A percentile compares a stretch with the other conserved stretches of the same genome.
Evolutionary conservation across 2,888 invertebrate genomes (phyloP).

Genomic region (Apocheima hispidaria): DNA sequence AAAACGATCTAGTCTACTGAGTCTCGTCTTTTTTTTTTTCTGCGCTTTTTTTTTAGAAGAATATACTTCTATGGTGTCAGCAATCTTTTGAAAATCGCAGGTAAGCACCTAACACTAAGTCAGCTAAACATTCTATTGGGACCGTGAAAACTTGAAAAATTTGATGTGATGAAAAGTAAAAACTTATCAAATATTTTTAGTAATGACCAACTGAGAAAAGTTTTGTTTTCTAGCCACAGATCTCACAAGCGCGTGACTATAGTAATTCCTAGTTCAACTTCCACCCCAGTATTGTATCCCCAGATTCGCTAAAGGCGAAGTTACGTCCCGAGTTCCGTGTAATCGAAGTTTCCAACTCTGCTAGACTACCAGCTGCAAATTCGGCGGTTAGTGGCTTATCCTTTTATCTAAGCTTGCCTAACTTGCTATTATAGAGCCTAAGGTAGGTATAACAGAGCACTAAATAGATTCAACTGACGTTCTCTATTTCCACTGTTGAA

Average conservation of each 20-base stretch:
- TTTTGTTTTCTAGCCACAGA: background rate
- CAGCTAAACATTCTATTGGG: too few species aligned
- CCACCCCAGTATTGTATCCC: background rate
- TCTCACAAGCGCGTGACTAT: background rate
- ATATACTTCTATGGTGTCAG: too few species aligned
- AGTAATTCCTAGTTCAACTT: background rate
- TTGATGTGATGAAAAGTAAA: too few species aligned
- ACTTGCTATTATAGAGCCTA: background rate
- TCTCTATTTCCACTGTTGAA: background rate
- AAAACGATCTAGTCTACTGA: too few species aligned
- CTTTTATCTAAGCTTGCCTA: background rate
- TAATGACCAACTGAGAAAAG: too few species aligned
- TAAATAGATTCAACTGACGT: background rate
- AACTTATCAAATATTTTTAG: too few species aligned
- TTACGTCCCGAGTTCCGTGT: slow-evolving; percentile 7
- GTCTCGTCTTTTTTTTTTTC: too few species aligned
- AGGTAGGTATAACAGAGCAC: background rate
- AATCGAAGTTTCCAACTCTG: slow-evolving; percentile 11
- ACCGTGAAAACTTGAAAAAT: too few species aligned
- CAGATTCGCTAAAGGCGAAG: background rate
- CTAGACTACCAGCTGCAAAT: slow-evolving; percentile 3
- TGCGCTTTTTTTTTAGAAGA: too few species aligned
- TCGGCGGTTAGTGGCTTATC: slow-evolving; percentile 11
- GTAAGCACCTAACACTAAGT: too few species aligned
- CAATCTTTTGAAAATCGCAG: too few species aligned